phyloP scores from a whole-genome alignment of 92 coral and sea anemone genomes.

The Hydrozoanthus gracilis region DNA sequence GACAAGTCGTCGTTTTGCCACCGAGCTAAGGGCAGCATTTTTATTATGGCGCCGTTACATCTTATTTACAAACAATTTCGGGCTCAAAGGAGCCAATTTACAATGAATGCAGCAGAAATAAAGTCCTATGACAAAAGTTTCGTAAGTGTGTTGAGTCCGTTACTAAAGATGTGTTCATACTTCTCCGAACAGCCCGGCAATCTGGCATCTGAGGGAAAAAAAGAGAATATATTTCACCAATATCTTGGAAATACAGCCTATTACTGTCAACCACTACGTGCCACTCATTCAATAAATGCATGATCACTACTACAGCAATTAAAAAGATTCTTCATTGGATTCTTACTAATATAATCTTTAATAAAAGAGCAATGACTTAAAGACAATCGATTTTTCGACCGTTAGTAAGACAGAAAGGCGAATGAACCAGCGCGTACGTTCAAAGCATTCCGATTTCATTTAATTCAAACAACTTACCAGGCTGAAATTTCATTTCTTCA shows the following conservation, averaged over 20 bases:
- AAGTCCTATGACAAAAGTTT: constrained; percentile 22
- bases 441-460: too few species aligned
- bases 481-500: constrained; percentile 28
- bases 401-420: neutral
- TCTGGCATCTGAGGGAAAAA: neutral
- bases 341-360: too few species aligned
- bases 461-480: neutral
- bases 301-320: neutral
- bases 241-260: neutral
- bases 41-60: too few species aligned
- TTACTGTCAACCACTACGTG: neutral
- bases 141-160: constrained; percentile 19
- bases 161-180: neutral
- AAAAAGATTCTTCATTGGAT: too few species aligned
- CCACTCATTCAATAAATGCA: neutral
- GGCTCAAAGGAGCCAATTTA: too few species aligned
- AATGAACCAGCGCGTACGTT: neutral
- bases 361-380: too few species aligned
- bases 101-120: neutral
- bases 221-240: neutral
- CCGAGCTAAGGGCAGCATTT: too few species aligned
- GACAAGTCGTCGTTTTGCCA: too few species aligned
- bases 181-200: constrained; percentile 16
- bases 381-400: neutral
- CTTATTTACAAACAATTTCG: neutral